Conservation (phyloP, 2,797 vertebrate species). For the Loris lydekkerianus region DNA sequence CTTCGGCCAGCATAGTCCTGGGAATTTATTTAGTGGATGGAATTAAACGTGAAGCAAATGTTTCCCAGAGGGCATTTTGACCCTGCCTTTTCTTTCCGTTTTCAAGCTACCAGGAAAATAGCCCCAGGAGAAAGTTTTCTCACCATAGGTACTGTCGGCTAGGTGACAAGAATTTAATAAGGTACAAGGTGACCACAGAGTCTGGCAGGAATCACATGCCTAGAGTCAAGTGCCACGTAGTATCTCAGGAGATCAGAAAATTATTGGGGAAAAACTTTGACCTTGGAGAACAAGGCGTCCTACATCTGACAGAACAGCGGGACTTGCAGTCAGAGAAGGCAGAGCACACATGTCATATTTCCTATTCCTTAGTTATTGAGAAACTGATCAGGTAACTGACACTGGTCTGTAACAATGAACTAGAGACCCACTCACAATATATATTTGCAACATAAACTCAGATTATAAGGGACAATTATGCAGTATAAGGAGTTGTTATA, state of each 20-base stretch:
- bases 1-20: background rate
- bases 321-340: background rate
- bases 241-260: constrained; percentile 56
- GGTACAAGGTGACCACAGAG: background rate
- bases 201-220: background rate
- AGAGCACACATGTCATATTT: background rate
- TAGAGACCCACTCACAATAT: background rate
- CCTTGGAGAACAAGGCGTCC: constrained; percentile 34
- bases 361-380: background rate
- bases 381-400: background rate
- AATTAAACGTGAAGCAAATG: constrained; percentile 75
- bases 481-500: background rate
- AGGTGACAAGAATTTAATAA: constrained; percentile 58
- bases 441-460: background rate
- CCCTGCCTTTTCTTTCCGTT: constrained; percentile 58
- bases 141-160: constrained; percentile 19
- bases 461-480: constrained; percentile 17
- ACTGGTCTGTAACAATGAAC: background rate
- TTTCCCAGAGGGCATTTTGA: constrained; percentile 58
- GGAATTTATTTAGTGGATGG: constrained; percentile 66
- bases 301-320: background rate
- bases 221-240: constrained; percentile 27
- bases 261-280: background rate
- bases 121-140: constrained; percentile 33
- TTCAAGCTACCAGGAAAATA: constrained; percentile 59